phyloP scores from a whole-genome alignment of 2,797 vertebrate species.

The Onychomys arenicola region DNA sequence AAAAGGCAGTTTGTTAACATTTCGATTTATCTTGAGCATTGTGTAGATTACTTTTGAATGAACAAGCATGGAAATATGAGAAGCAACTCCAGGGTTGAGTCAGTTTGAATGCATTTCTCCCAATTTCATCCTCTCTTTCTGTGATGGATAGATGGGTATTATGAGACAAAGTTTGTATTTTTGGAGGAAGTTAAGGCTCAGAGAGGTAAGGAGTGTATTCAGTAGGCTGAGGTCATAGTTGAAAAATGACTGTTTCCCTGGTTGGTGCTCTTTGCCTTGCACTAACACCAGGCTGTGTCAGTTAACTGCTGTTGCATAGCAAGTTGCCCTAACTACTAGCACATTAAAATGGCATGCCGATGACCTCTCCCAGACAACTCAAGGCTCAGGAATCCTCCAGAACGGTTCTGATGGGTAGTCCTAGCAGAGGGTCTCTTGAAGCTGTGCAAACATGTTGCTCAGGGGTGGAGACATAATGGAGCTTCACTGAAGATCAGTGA shows the following conservation, averaged over 20 bases:
- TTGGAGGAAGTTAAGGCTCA: not conserved
- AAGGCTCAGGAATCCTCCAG: not conserved
- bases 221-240: not conserved
- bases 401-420: not conserved
- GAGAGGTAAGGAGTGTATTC: not conserved
- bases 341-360: not conserved
- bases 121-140: not conserved
- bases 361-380: not conserved
- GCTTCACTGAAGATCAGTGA: not conserved
- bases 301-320: not conserved
- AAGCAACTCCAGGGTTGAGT: not conserved
- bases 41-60: not conserved
- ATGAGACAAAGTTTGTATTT: not conserved
- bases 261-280: not conserved
- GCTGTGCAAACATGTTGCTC: rapidly evolving
- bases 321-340: not conserved
- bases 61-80: not conserved
- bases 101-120: not conserved
- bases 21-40: not conserved
- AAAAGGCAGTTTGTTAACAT: not conserved
- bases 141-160: not conserved
- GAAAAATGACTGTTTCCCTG: not conserved
- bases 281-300: not conserved
- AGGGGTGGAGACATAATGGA: rapidly evolving
- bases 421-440: not conserved